A percentile compares a stretch with the other conserved stretches of the same genome.
These are phyloP conservation scores for Emydura subglobosa DNA, from an alignment of 2,113 vertebrate species.

Conservation along the genomic window DNA sequence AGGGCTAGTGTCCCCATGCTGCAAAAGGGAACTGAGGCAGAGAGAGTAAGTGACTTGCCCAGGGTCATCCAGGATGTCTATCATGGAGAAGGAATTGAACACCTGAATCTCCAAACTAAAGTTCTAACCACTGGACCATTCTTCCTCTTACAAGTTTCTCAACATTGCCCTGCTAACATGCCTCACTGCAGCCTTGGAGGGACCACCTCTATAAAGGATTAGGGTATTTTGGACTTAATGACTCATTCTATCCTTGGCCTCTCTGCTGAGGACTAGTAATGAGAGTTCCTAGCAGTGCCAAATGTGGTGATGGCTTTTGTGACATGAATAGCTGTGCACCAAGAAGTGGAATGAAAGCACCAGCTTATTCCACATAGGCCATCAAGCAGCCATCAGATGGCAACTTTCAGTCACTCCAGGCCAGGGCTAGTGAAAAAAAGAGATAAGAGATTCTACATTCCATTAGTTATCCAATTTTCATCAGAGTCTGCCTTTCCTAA, in stretches of 20 bases:
- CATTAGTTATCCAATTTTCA: not conserved
- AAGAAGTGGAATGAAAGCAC: not conserved
- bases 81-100: not conserved
- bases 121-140: not conserved
- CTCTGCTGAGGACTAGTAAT: fast-evolving
- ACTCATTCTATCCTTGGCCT: not conserved
- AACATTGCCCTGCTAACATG: fast-evolving
- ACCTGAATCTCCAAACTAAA: not conserved
- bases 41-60: not conserved
- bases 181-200: not conserved
- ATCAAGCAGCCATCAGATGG: not conserved
- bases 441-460: not conserved
- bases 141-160: not conserved
- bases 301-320: not conserved
- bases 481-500: not conserved
- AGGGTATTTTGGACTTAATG: not conserved
- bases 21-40: not conserved
- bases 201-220: not conserved
- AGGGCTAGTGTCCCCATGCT: not conserved
- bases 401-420: not conserved
- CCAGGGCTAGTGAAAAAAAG: not conserved
- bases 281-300: fast-evolving
- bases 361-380: not conserved
- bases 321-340: not conserved
- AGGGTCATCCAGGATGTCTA: not conserved